Base-by-base conservation (phyloP, 2,888 invertebrate genomes). In the Coelopa pilipes region DNA sequence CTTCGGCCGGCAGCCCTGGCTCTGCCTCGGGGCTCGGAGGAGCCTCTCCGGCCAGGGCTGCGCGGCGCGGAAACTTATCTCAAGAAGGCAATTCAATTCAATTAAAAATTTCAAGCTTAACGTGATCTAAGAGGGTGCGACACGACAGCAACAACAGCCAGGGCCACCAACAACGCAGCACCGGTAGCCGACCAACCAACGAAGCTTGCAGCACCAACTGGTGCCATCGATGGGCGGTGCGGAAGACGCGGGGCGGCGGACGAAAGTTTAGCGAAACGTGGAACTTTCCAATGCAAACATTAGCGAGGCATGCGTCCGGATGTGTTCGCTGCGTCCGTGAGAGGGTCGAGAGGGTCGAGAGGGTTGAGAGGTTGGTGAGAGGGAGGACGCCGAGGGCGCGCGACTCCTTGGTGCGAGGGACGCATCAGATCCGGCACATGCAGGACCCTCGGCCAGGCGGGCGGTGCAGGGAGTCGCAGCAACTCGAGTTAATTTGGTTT, bases 41-140 rank as follows among this genome's bases (percentile, higher is more conserved):
- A 59, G 63, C n/a, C n/a, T n/a, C n/a, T n/a, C n/a, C n/a, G n/a
- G n/a, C 46, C 7, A 21, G 34, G 34, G 4, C 7, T 7, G n/a
- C 63, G 21, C 46, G 45, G n/a, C n/a, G 46, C 46, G 46, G 17
- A 63, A 63, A 63, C 75, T 75, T 69, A 68, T 59, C 76, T 70
- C 70, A 72, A 74, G 74, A 55, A 67, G 75, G 70, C 68, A 78
- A 75, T 78, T 74, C 70, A 78, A 78, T 78, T 78, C 78, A 78
- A 76, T 78, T 78, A 78, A 75, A 75, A 66, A 75, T 72, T 73
- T 75, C 74, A 70, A 68, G 70, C 74, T 76, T 75, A 76, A 73
- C 73, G 73, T 70, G 65, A 75, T 76, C 72, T 74, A 66, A 34
- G 67, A 72, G 74, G 72, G 68, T 49, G 17, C 59, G 67, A 59